phyloP scores from a whole-genome alignment of 2,888 invertebrate species.

The Pimpla rufipes region DNA sequence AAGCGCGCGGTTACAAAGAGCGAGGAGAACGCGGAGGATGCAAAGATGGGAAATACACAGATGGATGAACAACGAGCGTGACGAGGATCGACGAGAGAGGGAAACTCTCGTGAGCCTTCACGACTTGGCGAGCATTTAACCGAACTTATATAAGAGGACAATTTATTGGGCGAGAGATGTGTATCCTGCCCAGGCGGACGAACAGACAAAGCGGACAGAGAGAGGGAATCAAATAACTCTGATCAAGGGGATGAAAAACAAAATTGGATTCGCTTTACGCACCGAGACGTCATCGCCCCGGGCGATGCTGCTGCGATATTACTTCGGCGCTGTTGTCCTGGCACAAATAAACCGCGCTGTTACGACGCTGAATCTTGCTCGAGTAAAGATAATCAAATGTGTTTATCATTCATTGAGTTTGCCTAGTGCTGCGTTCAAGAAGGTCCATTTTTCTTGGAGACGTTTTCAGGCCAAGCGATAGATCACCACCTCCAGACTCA shows the following conservation, averaged over 20 bases:
- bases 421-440: too few species aligned
- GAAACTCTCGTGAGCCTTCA: background rate
- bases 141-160: background rate
- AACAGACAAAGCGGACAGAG: too few species aligned
- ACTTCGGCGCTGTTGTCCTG: background rate
- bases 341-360: too few species aligned
- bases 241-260: background rate
- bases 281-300: background rate
- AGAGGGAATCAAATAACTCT: background rate
- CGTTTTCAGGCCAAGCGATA: too few species aligned
- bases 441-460: too few species aligned
- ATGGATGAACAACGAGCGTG: background rate
- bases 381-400: background rate
- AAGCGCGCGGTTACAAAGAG: slow-evolving; percentile 31
- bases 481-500: too few species aligned
- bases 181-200: too few species aligned
- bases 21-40: slow-evolving; percentile 3
- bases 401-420: too few species aligned
- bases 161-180: too few species aligned
- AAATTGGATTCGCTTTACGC: background rate
- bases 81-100: background rate
- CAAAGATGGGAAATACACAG: background rate
- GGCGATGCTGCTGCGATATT: background rate
- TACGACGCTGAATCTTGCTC: too few species aligned
- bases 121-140: background rate